phyloP scores from a whole-genome alignment of 1,140 invertebrate species.

The Penaeus japonicus region DNA sequence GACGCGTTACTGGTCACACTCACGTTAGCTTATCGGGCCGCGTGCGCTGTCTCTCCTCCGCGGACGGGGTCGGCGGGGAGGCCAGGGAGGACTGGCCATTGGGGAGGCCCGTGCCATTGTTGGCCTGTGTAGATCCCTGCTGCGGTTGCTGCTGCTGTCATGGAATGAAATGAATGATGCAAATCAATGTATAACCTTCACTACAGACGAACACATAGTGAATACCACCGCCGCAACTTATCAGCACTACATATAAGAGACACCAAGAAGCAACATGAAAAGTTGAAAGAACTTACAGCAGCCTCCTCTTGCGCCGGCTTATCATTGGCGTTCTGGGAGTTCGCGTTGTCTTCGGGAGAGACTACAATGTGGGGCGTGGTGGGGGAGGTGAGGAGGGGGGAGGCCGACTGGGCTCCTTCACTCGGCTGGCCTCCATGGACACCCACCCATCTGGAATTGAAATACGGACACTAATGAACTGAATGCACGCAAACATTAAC shows the following conservation, averaged over 20 bases:
- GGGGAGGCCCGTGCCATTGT: background rate
- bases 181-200: no score
- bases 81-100: background rate
- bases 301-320: background rate
- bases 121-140: no score
- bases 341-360: conserved; percentile 31
- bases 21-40: conserved; percentile 9
- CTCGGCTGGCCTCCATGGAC: conserved; percentile 20
- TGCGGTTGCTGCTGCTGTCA: background rate
- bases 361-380: conserved; percentile 53
- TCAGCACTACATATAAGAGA: background rate
- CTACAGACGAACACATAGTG: no score
- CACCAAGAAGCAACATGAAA: background rate
- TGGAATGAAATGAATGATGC: background rate
- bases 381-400: conserved; percentile 26
- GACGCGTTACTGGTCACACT: background rate
- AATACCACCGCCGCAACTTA: no score
- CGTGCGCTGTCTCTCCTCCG: background rate
- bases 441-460: conserved; percentile 45
- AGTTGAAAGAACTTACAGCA: no score
- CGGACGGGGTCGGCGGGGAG: background rate
- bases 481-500: background rate
- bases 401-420: background rate
- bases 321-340: background rate
- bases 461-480: background rate